These are phyloP conservation scores for Hippasteria phrygiana DNA, from an alignment of 53 echinoderm and acorn worm genomes.

Conservation along the genomic window DNA sequence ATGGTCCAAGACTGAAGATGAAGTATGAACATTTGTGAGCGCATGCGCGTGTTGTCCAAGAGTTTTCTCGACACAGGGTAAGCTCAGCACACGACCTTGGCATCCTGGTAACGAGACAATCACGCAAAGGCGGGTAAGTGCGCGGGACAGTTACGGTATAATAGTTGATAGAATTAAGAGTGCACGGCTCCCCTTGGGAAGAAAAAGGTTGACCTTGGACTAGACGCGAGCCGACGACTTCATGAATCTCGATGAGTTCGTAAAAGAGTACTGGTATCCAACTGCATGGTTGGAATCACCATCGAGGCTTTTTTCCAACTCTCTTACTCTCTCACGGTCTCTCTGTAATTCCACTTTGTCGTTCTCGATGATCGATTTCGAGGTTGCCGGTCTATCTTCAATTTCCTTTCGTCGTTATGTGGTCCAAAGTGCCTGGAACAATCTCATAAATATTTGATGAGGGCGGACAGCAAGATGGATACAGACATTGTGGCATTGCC, in stretches of 20 bases:
- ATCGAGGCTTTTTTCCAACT: no score
- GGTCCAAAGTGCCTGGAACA: slow-evolving; percentile 9
- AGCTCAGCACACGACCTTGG: no score
- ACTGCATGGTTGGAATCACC: background rate
- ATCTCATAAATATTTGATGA: slow-evolving; percentile 28
- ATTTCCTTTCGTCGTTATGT: slow-evolving; percentile 18
- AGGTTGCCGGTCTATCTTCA: background rate
- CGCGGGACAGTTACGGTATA: background rate
- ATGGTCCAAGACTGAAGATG: no score
- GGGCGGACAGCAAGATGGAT: background rate
- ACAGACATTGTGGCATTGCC: slow-evolving; percentile 1
- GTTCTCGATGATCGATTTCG: background rate
- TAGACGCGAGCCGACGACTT: background rate
- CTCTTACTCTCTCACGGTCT: no score
- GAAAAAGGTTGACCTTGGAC: background rate
- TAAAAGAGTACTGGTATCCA: background rate
- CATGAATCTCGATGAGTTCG: background rate
- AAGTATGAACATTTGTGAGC: no score
- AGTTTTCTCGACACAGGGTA: no score
- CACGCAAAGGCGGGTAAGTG: background rate
- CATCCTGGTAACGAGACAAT: no score
- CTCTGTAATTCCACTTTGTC: background rate
- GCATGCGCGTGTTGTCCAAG: no score
- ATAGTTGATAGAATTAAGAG: background rate
- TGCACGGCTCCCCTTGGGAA: background rate